Base-by-base conservation (phyloP, 2,113 vertebrate genomes). In the Myrmecobius fasciatus region DNA sequence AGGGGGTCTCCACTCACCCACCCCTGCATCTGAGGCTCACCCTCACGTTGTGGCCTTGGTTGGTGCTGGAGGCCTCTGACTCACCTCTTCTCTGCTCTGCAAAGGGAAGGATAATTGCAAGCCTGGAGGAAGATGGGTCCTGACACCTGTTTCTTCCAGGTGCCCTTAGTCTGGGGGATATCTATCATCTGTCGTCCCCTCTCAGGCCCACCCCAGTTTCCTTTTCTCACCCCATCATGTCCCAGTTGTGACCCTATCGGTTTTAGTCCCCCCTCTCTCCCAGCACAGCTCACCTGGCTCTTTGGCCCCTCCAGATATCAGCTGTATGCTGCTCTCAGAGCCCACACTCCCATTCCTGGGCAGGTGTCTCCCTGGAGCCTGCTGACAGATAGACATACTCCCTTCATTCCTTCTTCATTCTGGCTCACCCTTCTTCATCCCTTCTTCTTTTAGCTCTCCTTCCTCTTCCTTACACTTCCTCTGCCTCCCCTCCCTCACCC, bases 21-120 rank as follows among this genome's bases (percentile, higher is more conserved):
- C 10, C 48, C 24, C 31, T 67, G 75, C 12, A 14, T 7, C 9
- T 8, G 90, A 54, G 52, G 20, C 97, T 96, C 83, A 97, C 97
- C 93, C 97, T 94, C 43, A 97, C 92, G 0, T 97, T 98, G 96
- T 98, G 97, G 53, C 96, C 94, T 51, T 97, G 97, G 89, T 75
- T 95, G 93, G 96, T 53, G 25, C 93, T 96, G 89, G 93, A 51
- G 43, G 93, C 36, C 47, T 97, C 96, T 12, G 91, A 20, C 26
- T 97, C 96, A 0, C 26, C 89, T 95, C 95, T 98, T 56, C 97
- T 96, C 90, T 94, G 91, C 90, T 97, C 97, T 98, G 95, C 26
- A 54, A 56, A 75, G 67, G 88, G 36, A 31, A 11, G 94, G 11
- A 91, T 25, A 31, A 12, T 31, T 54, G 49, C 46, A 36, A 90